Conservation (phyloP, 2,888 invertebrate species). For the Brenthis daphne region DNA sequence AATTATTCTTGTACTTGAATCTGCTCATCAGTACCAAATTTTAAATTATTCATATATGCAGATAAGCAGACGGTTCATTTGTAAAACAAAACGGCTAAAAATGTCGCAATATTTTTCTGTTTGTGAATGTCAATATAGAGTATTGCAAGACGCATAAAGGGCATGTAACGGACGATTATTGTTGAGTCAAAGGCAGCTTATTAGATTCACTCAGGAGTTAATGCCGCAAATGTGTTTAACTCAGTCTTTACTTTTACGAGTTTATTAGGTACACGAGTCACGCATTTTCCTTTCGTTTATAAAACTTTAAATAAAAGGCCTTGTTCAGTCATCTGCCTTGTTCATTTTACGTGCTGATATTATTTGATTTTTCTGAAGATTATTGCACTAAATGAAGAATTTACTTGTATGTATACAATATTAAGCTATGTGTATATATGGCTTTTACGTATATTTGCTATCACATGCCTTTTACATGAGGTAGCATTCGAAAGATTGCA, state of each 20-base stretch:
- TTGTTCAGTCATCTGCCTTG: constrained; percentile 22
- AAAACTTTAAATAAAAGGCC: constrained; percentile 25
- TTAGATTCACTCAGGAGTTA: constrained; percentile 31
- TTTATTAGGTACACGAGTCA: constrained; percentile 36
- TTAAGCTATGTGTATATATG: too few species aligned
- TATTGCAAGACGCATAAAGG: constrained; percentile 12
- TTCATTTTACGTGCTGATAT: constrained; percentile 31
- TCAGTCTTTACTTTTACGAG: constrained; percentile 17
- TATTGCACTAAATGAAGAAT: neutral
- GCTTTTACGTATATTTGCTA: too few species aligned
- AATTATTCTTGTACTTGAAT: neutral
- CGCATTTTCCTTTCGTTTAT: constrained; percentile 33
- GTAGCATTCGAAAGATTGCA: neutral
- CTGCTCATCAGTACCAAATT: neutral
- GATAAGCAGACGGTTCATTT: neutral
- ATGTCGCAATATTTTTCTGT: constrained; percentile 6
- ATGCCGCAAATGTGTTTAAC: constrained; percentile 29
- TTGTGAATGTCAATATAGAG: constrained; percentile 7
- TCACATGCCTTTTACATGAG: too few species aligned
- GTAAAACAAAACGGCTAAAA: constrained; percentile 6
- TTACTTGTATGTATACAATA: neutral
- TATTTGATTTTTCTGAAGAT: constrained; percentile 25
- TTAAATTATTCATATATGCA: neutral
- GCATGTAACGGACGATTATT: constrained; percentile 20
- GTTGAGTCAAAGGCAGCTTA: constrained; percentile 32